phyloP scores from a whole-genome alignment of 2,888 invertebrate genomes.

The Sesia bembeciformis region DNA sequence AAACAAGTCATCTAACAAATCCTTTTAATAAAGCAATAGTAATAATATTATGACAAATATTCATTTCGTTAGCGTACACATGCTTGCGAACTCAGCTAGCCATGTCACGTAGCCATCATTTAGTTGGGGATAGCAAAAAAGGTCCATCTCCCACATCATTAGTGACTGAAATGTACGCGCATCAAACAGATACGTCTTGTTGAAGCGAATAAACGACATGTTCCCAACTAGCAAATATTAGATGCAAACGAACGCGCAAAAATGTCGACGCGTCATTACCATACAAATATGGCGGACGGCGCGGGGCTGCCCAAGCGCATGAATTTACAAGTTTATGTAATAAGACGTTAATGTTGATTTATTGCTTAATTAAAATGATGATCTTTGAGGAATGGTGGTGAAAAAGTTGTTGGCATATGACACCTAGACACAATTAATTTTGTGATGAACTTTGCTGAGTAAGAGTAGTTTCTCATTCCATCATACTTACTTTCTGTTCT shows the following conservation, averaged over 20 bases:
- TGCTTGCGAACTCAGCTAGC: slow-evolving; percentile 18
- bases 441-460: too few relatives aligned
- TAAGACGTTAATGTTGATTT: neutral
- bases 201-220: slow-evolving; percentile 61
- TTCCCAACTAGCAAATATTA: slow-evolving; percentile 51
- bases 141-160: slow-evolving; percentile 51
- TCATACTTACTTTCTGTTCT: too few relatives aligned
- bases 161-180: slow-evolving; percentile 44
- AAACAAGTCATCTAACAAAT: too few relatives aligned
- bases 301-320: neutral
- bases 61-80: too few relatives aligned
- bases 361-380: neutral
- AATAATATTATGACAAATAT: too few relatives aligned
- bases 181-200: slow-evolving; percentile 58
- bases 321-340: neutral
- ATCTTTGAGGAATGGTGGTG: neutral
- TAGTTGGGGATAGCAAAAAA: slow-evolving; percentile 60
- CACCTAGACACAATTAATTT: neutral
- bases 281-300: slow-evolving; percentile 44
- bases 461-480: too few relatives aligned
- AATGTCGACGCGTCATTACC: slow-evolving; percentile 57
- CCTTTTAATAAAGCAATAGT: too few relatives aligned
- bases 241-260: slow-evolving; percentile 54
- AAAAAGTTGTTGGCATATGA: neutral
- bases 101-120: slow-evolving; percentile 51